A percentile compares a stretch with the other conserved stretches of the same genome.
These are phyloP conservation scores for Triplophysa yarkandensis DNA, from an alignment of 2,797 vertebrate genomes.

Conservation along the genomic window DNA sequence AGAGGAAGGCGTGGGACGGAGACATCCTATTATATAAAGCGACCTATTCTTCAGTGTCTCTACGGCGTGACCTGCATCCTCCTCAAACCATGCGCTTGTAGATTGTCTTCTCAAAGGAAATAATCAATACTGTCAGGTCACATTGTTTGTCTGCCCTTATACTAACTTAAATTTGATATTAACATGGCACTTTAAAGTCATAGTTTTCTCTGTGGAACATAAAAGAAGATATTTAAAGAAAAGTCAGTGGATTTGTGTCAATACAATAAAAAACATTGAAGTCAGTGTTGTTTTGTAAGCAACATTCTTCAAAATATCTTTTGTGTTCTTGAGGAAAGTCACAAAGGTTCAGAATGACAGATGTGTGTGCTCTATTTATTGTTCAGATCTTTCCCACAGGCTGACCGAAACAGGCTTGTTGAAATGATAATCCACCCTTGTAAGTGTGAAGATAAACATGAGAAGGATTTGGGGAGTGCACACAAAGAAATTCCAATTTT, in stretches of 20 bases:
- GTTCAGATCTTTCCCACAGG: conserved; percentile 4
- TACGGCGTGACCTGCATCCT: conserved; percentile 13
- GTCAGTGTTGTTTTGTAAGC: too few relatives aligned
- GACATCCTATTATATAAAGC: conserved; percentile 43
- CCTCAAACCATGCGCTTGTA: conserved; percentile 18
- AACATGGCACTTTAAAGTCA: background rate
- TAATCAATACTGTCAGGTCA: background rate
- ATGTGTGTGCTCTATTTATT: too few relatives aligned
- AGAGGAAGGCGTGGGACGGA: conserved; percentile 24
- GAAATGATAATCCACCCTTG: conserved; percentile 26
- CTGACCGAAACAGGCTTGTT: conserved; percentile 7
- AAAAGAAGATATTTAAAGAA: too few relatives aligned
- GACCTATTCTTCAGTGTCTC: conserved; percentile 40
- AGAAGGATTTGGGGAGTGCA: background rate
- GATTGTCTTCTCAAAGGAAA: conserved; percentile 33
- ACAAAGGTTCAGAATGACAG: too few relatives aligned
- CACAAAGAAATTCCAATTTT: conserved; percentile 48
- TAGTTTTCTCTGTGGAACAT: too few relatives aligned
- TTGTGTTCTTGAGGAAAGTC: too few relatives aligned
- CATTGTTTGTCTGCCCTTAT: background rate
- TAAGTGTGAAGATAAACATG: conserved; percentile 23
- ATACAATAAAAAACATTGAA: too few relatives aligned
- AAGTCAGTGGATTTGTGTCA: too few relatives aligned
- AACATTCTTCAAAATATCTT: too few relatives aligned
- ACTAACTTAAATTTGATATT: background rate